These are phyloP conservation scores for Cantharis rufa DNA, from an alignment of 2,888 invertebrate genomes.

Conservation along the genomic window DNA sequence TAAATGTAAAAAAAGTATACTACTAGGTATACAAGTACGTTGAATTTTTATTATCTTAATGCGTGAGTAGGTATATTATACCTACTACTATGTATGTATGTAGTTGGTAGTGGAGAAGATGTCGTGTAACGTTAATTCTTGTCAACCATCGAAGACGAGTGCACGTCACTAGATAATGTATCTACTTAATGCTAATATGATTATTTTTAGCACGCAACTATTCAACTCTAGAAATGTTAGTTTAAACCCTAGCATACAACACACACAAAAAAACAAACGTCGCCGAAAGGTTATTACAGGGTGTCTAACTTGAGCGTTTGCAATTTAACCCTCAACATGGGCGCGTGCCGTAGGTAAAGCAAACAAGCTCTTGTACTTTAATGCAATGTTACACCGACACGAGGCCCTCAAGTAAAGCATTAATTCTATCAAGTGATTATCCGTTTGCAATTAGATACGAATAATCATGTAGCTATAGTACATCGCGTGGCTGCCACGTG, in stretches of 20 bases:
- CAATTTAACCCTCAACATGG: conserved; percentile 12
- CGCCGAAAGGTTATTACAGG: conserved; percentile 10
- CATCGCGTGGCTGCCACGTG: conserved; percentile 43
- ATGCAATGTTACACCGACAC: conserved; percentile 39
- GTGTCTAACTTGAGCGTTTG: conserved; percentile 1
- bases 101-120: conserved; percentile 15
- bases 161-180: conserved; percentile 14
- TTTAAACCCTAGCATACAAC: neutral
- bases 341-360: conserved; percentile 26
- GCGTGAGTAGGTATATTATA: neutral
- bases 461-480: conserved; percentile 41
- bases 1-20: neutral
- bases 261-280: conserved; percentile 4
- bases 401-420: conserved; percentile 51
- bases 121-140: conserved; percentile 22
- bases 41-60: neutral
- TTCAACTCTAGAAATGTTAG: neutral
- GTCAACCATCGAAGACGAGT: conserved; percentile 21
- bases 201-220: conserved; percentile 23
- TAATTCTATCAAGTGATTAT: conserved; percentile 55
- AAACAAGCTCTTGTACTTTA: conserved; percentile 32
- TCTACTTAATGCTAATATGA: conserved; percentile 16
- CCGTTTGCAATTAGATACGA: conserved; percentile 51
- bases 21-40: neutral
- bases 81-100: neutral